These are phyloP conservation scores for Enoplosus armatus DNA, from an alignment of 2,797 vertebrate genomes.

Conservation along the genomic window DNA sequence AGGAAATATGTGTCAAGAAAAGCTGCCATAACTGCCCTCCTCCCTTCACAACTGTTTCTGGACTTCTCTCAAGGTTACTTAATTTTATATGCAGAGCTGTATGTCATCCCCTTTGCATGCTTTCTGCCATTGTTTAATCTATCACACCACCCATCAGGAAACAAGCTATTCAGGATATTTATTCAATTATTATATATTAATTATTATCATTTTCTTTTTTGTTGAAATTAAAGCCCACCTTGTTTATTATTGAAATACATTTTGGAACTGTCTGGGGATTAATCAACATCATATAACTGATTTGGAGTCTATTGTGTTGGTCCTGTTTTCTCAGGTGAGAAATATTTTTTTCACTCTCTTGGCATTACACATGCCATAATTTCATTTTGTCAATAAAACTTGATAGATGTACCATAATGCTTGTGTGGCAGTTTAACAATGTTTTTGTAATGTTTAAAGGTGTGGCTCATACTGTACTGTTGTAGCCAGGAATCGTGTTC, in stretches of 20 bases:
- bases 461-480: neutral
- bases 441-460: neutral
- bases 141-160: neutral
- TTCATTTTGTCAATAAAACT: neutral
- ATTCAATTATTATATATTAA: no score
- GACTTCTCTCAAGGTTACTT: neutral
- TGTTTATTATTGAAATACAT: neutral
- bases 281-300: no score
- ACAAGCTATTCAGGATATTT: neutral
- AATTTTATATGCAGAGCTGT: constrained; percentile 43
- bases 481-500: neutral
- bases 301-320: no score
- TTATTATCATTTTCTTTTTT: neutral
- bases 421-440: neutral
- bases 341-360: neutral
- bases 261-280: neutral
- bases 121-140: neutral
- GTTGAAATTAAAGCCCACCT: neutral
- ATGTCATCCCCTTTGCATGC: constrained; percentile 2
- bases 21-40: constrained; percentile 41
- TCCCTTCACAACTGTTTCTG: neutral
- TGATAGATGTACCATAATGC: neutral
- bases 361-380: neutral
- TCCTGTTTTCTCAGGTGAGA: no score
- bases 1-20: neutral